Evolutionary conservation across 2,888 invertebrate genomes (phyloP), one percentile per base, ranked within the genome.

Genomic region (Calliscelio sp.): DNA sequence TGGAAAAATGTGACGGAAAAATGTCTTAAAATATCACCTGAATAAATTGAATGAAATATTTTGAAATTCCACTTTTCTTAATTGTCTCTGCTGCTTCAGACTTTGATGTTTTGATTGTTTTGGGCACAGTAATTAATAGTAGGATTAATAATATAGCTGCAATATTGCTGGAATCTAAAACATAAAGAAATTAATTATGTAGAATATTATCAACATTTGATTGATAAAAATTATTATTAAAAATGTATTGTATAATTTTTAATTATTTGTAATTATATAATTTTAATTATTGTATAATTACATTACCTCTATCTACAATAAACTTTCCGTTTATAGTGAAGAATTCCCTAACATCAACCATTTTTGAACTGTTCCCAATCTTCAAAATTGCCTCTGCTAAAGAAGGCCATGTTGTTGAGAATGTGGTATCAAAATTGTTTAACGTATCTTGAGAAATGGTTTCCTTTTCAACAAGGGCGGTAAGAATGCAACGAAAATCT

Each of bases 31-130:
- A 57, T n/a, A n/a, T 46, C n/a, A 57, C 71, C 71, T 28, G 14
- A 32, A 71, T 59, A 16, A 44, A 46, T 20, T 46, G 59, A 11
- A 71, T 71, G 16, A 71, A 71, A 24, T 71, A 59, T n/a, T 46
- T 10, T 46, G 71, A 25, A 44, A 71, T 71, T 71, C 46, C 71
- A n/a, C 10, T 20, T 46, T 71, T 57, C n/a, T 71, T 71, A n/a
- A 71, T 71, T 18, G 59, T 57, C 35, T 55, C 55, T 18, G 44
- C 0, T 70, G 16, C 25, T 16, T 25, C 59, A 10, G 57, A 22
- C 6, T 55, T 57, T 11, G 70, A 10, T 35, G 24, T 38, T 59
- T 59, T 71, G 4, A 71, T 46, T 10, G 49, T 20, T 59, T 71
- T 71, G 2, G 57, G 71, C 14, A 71, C 57, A 6, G 25, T 57